These are phyloP conservation scores for Crotalus helleri DNA, from an alignment of 2,113 vertebrate genomes.

Conservation along the genomic window DNA sequence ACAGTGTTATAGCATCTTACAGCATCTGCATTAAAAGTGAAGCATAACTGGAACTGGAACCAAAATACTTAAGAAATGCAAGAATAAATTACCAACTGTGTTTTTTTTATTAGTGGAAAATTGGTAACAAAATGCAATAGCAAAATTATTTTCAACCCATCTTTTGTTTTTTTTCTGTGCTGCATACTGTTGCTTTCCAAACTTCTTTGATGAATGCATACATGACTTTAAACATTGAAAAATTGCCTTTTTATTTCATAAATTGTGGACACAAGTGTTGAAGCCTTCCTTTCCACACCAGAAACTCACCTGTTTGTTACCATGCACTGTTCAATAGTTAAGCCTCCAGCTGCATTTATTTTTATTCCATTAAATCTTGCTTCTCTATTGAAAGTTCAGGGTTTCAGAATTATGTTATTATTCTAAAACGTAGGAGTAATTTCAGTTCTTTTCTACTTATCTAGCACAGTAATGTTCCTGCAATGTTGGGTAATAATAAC, in stretches of 20 bases:
- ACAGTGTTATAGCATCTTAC: not conserved
- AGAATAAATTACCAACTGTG: not conserved
- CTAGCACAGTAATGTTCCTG: not conserved
- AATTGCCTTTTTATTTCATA: not conserved
- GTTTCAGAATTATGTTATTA: not conserved
- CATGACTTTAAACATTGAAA: not conserved
- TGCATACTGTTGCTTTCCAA: not conserved
- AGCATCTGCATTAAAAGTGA: not conserved
- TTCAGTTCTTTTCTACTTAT: not conserved
- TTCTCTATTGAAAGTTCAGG: not conserved
- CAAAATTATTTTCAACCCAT: not conserved
- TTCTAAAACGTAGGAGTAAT: not conserved
- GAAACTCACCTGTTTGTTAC: not conserved
- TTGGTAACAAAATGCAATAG: too few species aligned
- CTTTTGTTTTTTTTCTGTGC: not conserved
- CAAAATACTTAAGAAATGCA: not conserved
- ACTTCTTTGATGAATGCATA: not conserved
- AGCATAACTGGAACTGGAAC: not conserved
- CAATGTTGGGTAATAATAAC: not conserved
- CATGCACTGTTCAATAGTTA: not conserved
- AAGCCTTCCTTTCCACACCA: not conserved
- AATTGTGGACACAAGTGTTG: not conserved
- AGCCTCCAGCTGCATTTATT: not conserved
- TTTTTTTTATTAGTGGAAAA: not conserved
- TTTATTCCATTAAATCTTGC: not conserved